Conservation (phyloP, 92 coral and sea anemone genomes). For the Zoanthus sansibaricus region DNA sequence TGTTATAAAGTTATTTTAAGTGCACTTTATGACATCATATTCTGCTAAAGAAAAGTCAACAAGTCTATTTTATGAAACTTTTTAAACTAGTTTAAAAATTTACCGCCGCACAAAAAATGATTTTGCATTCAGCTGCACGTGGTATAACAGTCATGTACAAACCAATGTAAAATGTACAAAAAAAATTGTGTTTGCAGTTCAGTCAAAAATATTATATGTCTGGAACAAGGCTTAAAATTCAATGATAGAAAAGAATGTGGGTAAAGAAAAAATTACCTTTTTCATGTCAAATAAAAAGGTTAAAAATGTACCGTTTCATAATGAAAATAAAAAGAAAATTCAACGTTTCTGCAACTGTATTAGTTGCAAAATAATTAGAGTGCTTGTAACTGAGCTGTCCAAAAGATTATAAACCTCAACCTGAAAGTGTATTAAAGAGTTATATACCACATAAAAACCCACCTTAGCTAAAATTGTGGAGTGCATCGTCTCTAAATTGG, state of each 20-base stretch:
- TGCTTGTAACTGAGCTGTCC: not conserved
- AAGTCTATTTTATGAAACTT: not conserved
- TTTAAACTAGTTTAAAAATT: not conserved
- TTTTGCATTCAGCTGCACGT: too few species aligned
- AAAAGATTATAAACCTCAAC: not conserved
- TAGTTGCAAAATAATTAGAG: too few species aligned
- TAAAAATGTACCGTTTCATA: too few species aligned
- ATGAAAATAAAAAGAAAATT: too few species aligned
- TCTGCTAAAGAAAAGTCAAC: not conserved
- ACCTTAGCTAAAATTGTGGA: conserved; percentile 1
- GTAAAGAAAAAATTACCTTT: too few species aligned
- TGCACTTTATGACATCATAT: not conserved
- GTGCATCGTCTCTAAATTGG: not conserved
- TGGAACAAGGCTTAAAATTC: too few species aligned
- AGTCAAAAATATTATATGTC: too few species aligned
- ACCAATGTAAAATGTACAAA: not conserved
- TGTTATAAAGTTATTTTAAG: not conserved
- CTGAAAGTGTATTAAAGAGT: not conserved
- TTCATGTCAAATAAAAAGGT: too few species aligned
- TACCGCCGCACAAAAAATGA: too few species aligned
- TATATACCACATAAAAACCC: not conserved
- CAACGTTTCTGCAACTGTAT: too few species aligned
- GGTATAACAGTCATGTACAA: not conserved
- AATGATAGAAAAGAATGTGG: too few species aligned
- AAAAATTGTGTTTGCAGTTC: not conserved